Evolutionary conservation across 2,797 vertebrate genomes (phyloP).

Genomic region (Lutjanus campechanus): DNA sequence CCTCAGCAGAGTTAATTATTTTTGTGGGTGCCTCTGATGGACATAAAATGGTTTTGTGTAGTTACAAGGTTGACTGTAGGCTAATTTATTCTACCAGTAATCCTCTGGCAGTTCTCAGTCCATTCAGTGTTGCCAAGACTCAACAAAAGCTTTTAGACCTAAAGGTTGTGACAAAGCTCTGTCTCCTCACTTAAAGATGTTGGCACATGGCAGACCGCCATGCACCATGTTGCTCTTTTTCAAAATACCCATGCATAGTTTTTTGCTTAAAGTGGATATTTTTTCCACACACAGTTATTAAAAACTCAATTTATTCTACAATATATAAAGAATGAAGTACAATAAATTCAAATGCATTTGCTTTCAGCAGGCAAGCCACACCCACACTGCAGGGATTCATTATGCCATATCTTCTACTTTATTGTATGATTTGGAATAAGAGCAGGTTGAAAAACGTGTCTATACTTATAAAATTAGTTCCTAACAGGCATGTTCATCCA

Average conservation of each 20-base stretch:
- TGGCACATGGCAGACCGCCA: background rate
- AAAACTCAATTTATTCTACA: background rate
- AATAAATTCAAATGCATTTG: background rate
- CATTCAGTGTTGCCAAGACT: slow-evolving; percentile 25
- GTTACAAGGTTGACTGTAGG: slow-evolving; percentile 21
- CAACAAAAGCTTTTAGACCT: slow-evolving; percentile 27
- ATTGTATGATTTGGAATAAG: background rate
- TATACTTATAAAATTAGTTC: background rate
- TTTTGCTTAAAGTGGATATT: background rate
- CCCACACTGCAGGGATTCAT: background rate
- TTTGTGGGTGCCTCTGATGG: slow-evolving; percentile 26
- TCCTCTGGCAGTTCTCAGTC: slow-evolving; percentile 9
- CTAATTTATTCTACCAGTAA: slow-evolving; percentile 14
- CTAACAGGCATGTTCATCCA: background rate
- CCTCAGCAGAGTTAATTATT: slow-evolving; percentile 36
- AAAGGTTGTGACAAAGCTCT: slow-evolving; percentile 22
- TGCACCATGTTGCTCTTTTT: background rate
- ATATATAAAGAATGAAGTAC: background rate
- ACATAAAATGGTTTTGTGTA: slow-evolving; percentile 42
- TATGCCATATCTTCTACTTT: background rate
- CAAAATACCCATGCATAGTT: background rate
- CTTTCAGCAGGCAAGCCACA: background rate
- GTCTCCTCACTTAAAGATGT: slow-evolving; percentile 15
- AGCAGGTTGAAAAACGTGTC: background rate
- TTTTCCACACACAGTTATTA: background rate